A percentile compares a stretch with the other conserved stretches of the same genome.
Evolutionary conservation across 1,140 invertebrate genomes (phyloP).

Genomic region (Lasioglossum baleicum): DNA sequence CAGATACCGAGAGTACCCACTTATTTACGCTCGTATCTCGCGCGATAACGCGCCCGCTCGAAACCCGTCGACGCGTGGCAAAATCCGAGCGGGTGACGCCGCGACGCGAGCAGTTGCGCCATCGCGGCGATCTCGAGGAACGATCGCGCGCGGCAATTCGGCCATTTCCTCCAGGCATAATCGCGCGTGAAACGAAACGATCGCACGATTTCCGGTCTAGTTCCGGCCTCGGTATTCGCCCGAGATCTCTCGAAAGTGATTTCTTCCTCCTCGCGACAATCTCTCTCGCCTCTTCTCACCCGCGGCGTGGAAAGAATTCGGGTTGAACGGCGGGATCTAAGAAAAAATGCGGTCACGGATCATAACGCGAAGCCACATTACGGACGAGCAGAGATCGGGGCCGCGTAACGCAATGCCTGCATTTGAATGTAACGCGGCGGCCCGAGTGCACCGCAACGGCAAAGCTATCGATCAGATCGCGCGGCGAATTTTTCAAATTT

Average conservation of each 20-base stretch:
- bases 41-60: too few relatives aligned
- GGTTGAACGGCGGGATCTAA: slow-evolving; percentile 61
- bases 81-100: too few relatives aligned
- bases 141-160: slow-evolving; percentile 38
- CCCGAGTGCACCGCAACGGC: slow-evolving; percentile 25
- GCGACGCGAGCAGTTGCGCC: too few relatives aligned
- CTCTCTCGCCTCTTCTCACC: too few relatives aligned
- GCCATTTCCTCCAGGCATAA: too few relatives aligned
- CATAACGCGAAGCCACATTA: slow-evolving; percentile 63
- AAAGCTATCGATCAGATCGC: slow-evolving; percentile 37
- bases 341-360: slow-evolving; percentile 65
- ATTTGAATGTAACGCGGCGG: slow-evolving; percentile 63
- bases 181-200: neutral
- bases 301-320: slow-evolving; percentile 47
- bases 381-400: slow-evolving; percentile 68
- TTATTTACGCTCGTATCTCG: too few relatives aligned
- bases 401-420: slow-evolving; percentile 59
- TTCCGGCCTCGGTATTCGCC: slow-evolving; percentile 52
- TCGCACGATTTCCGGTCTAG: slow-evolving; percentile 56
- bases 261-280: neutral
- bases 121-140: neutral
- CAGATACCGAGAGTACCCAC: too few relatives aligned
- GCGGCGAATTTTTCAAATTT: too few relatives aligned
- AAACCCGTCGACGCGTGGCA: too few relatives aligned
- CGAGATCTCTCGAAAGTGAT: slow-evolving; percentile 54